Base-by-base conservation (phyloP, 2,888 invertebrate genomes). In the Onchidella celtica region DNA sequence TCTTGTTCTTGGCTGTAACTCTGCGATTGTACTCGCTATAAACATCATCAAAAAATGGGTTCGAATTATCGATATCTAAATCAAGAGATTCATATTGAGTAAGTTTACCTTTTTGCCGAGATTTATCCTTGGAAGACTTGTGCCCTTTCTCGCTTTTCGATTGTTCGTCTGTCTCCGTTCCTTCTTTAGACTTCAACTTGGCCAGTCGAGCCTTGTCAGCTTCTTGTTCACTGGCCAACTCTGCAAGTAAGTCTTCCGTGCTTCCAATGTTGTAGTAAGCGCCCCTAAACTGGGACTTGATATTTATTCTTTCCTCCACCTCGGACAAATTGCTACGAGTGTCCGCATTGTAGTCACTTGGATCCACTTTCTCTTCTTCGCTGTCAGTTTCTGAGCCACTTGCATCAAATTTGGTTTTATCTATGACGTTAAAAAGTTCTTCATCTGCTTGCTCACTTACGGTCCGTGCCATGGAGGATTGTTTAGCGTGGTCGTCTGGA, bases 211-310 rank as follows among this genome's bases (percentile, higher is more conserved):
- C 65, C 68, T 29, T 36, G 1, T 74, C 68, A 27, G 55, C 59
- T 27, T 40, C 80, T 2, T 47, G 21, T 21, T 80, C 80, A 55
- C 40, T 61, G 0, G 63, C 73, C 27, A 80, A 74, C 66, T 80
- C 80, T 47, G 74, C 74, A 3, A 80, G 40, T 3, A 80, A 61
- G n/a, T 80, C 80, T 55, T 80, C 80, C 9, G 80, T 80, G 27
- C 80, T 80, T 36, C 80, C 80, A 40, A 80, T 80, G 40, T 80
- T 80, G 38, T 80, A 80, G 21, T 74, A 80, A n/a, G 59, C 74
- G 1, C 80, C 80, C 59, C 74, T 80, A 32, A 80, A 80, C 47
- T 80, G 66, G 3, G 74, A 36, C 34, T 80, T 80, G 4, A 66
- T 40, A 38, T 32, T 80, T 27, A 80, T 74, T 29, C 68, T 47